These are phyloP conservation scores for Hypomecis punctinalis DNA, from an alignment of 2,888 invertebrate genomes.

Conservation along the genomic window DNA sequence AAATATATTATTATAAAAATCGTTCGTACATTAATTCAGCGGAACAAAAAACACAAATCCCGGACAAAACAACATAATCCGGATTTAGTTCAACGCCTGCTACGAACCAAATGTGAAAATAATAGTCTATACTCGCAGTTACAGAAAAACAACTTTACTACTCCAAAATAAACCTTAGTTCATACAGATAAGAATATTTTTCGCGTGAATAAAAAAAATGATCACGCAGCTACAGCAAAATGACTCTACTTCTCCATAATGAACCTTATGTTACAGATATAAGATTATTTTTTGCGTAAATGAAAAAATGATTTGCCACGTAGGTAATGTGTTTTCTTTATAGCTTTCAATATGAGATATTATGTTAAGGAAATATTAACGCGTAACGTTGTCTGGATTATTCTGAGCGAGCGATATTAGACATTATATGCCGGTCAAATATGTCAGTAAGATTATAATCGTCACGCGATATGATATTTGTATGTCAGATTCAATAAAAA, in stretches of 20 bases:
- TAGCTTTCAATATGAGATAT: conserved; percentile 31
- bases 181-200: conserved; percentile 25
- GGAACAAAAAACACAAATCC: conserved; percentile 33
- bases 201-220: conserved; percentile 10
- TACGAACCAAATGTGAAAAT: conserved; percentile 49
- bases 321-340: conserved; percentile 42
- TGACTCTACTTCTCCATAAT: conserved; percentile 19
- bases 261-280: conserved; percentile 9
- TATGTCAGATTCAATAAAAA: too few species aligned
- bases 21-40: too few species aligned
- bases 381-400: conserved; percentile 15
- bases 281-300: conserved; percentile 33
- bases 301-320: conserved; percentile 18
- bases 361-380: conserved; percentile 20
- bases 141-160: conserved; percentile 20
- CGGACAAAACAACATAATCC: conserved; percentile 48
- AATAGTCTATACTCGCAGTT: conserved; percentile 40
- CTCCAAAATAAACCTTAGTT: conserved; percentile 28
- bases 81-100: conserved; percentile 49
- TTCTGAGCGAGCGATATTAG: conserved; percentile 10
- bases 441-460: too few species aligned
- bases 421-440: not conserved
- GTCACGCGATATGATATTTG: too few species aligned
- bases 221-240: conserved; percentile 27
- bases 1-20: too few species aligned